Conservation (phyloP, 1,140 invertebrate genomes). For the Laodelphax striatellus region DNA sequence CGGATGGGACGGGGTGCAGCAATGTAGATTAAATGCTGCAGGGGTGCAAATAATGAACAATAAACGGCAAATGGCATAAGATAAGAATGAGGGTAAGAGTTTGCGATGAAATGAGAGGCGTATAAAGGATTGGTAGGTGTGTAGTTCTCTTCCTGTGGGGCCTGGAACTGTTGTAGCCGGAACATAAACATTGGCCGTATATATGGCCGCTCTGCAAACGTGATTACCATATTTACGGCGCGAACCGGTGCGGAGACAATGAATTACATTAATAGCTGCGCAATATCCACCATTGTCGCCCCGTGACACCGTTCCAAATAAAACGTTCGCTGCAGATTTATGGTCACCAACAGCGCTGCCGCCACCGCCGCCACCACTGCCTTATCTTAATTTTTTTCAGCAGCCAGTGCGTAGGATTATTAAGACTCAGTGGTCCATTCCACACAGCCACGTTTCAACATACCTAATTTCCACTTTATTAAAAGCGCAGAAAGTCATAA, state of each 20-base stretch:
- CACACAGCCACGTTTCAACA: background rate
- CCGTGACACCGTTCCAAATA: slow-evolving; percentile 1
- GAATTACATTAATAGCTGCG: slow-evolving; percentile 2
- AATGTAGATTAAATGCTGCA: slow-evolving; percentile 1
- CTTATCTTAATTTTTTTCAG: slow-evolving; percentile 1
- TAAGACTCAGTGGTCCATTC: background rate
- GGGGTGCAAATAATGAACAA: slow-evolving; percentile 3
- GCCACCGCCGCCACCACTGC: background rate
- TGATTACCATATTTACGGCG: slow-evolving; percentile 3
- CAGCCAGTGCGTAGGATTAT: background rate
- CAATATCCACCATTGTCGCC: slow-evolving; percentile 3
- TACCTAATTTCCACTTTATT: background rate
- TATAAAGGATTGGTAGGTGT: too few relatives aligned
- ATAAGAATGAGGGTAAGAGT: background rate
- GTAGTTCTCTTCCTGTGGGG: background rate
- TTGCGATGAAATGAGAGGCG: background rate
- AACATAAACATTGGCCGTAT: background rate
- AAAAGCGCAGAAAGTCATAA: background rate
- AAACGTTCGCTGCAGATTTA: background rate
- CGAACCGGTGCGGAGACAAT: background rate
- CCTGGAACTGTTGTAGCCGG: background rate
- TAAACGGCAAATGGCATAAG: background rate
- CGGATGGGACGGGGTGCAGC: background rate
- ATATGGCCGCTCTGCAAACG: background rate
- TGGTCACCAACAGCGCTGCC: background rate